A percentile compares a stretch with the other conserved stretches of the same genome.
Conservation (phyloP, 2,888 invertebrate species). For the Pachliopta kotzebuea region DNA sequence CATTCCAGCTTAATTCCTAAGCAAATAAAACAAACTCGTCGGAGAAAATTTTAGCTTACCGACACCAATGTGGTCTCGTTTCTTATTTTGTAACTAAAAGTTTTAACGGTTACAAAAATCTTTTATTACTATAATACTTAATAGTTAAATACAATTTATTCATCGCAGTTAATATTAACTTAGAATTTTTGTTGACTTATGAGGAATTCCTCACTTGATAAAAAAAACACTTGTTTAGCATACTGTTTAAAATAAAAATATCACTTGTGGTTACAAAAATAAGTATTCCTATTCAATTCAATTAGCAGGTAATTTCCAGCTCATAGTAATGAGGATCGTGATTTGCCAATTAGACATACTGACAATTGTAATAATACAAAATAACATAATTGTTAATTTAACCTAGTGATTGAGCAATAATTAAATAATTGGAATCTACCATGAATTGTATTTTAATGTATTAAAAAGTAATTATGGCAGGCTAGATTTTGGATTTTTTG, state of each 20-base stretch:
- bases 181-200: not conserved
- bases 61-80: not conserved
- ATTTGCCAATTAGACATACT: not conserved
- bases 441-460: not conserved
- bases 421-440: not conserved
- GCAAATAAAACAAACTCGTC: not conserved
- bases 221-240: not conserved
- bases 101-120: not conserved
- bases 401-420: not conserved
- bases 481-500: constrained; percentile 12
- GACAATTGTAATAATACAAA: not conserved
- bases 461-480: not conserved
- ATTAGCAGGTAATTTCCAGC: too few relatives aligned
- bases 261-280: not conserved
- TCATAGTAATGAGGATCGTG: not conserved
- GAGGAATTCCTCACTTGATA: not conserved
- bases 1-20: not conserved
- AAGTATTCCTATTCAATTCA: not conserved
- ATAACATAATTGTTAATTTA: not conserved
- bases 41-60: not conserved
- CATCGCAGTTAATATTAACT: not conserved
- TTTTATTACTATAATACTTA: not conserved
- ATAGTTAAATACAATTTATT: not conserved
- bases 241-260: not conserved
- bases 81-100: not conserved